These are phyloP conservation scores for Apantesis nais DNA, from an alignment of 2,888 invertebrate genomes.

Conservation along the genomic window DNA sequence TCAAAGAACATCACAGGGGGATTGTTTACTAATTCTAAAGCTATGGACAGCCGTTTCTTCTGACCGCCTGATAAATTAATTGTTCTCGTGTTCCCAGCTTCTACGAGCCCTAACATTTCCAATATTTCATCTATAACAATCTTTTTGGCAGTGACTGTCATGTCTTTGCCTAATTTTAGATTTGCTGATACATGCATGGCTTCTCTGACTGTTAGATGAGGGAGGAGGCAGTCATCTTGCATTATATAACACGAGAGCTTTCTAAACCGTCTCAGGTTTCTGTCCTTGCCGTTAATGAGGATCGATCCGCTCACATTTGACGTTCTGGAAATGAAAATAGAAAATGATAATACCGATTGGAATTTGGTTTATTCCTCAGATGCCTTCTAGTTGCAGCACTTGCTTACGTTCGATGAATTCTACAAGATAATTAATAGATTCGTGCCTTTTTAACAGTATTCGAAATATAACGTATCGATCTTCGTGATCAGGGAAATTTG, in stretches of 20 bases:
- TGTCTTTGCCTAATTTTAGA: slow-evolving; percentile 94
- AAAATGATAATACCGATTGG: background rate
- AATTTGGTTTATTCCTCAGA: background rate
- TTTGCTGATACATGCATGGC: slow-evolving; percentile 97
- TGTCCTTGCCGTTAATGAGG: slow-evolving; percentile 93
- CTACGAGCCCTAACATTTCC: slow-evolving; percentile 92
- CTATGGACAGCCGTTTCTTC: slow-evolving; percentile 95
- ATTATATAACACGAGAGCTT: slow-evolving; percentile 98
- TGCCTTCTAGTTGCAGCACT: too few species aligned
- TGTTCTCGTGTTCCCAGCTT: slow-evolving; percentile 92
- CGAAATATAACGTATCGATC: background rate
- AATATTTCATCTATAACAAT: slow-evolving; percentile 94
- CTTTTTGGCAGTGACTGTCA: slow-evolving; percentile 89
- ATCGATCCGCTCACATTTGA: slow-evolving; percentile 94
- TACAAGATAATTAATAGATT: background rate
- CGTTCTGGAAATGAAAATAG: slow-evolving; percentile 85
- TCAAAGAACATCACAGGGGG: slow-evolving; percentile 99
- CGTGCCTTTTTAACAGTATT: background rate
- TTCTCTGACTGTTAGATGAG: slow-evolving; percentile 95
- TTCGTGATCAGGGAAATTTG: background rate
- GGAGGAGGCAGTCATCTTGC: slow-evolving; percentile 96
- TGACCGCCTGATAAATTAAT: slow-evolving; percentile 95
- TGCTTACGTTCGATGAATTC: background rate
- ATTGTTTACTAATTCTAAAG: slow-evolving; percentile 96
- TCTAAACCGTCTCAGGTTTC: slow-evolving; percentile 94